A percentile compares a stretch with the other conserved stretches of the same genome.
These are phyloP conservation scores for Psittacula cyanocephala DNA, from an alignment of 2,113 vertebrate genomes.

Conservation along the genomic window DNA sequence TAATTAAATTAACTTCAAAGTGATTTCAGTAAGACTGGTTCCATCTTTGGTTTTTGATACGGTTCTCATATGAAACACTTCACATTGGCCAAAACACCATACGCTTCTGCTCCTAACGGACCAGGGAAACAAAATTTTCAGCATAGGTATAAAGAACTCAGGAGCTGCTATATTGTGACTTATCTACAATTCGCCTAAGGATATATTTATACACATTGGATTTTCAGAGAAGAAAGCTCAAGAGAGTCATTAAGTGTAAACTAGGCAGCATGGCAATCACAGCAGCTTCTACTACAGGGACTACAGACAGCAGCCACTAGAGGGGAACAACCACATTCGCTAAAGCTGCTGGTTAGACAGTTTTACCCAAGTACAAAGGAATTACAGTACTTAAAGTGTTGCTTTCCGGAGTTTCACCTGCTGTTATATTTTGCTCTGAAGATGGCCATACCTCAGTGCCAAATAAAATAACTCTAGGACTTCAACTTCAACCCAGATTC, in stretches of 20 bases:
- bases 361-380: rapidly evolving
- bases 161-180: neutral
- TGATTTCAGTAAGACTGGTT: neutral
- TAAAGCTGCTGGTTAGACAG: neutral
- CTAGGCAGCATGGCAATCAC: neutral
- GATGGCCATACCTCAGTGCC: neutral
- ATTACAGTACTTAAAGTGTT: rapidly evolving
- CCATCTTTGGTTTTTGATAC: neutral
- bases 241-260: neutral
- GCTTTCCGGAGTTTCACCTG: neutral
- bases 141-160: neutral
- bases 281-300: neutral
- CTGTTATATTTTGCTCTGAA: neutral
- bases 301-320: neutral
- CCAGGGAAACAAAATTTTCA: neutral
- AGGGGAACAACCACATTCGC: neutral
- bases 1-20: conserved; percentile 13
- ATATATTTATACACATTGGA: neutral
- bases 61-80: neutral
- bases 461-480: neutral
- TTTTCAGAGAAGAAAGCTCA: neutral
- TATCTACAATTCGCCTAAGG: neutral
- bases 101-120: neutral
- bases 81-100: rapidly evolving
- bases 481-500: neutral